Conservation (phyloP, 2,113 vertebrate species). For the Alectura lathami region DNA sequence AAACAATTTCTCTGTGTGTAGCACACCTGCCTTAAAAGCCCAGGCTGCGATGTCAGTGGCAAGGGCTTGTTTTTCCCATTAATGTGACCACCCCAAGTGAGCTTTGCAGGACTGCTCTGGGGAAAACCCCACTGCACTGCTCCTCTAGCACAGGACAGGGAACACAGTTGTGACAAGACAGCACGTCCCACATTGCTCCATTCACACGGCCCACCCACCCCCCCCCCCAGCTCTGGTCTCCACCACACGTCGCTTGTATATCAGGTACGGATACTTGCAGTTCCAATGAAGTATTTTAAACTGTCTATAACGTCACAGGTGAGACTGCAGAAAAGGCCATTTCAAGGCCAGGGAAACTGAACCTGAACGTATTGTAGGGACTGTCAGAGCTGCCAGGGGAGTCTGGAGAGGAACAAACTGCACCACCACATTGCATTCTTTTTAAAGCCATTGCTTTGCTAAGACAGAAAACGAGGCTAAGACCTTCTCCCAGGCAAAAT, state of each 20-base stretch:
- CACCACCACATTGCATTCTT: neutral
- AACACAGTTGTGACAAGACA: fast-evolving
- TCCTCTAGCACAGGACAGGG: neutral
- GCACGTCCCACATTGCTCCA: neutral
- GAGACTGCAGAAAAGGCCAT: neutral
- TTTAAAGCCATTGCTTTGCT: neutral
- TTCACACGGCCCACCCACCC: too few species aligned
- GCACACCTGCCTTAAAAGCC: neutral
- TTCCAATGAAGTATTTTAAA: neutral
- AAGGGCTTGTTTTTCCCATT: neutral
- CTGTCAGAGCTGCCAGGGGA: neutral
- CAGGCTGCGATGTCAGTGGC: fast-evolving
- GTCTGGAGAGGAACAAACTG: neutral
- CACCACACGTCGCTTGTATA: neutral
- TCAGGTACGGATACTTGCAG: fast-evolving
- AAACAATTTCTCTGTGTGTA: neutral
- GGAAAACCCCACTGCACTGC: neutral
- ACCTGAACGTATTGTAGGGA: neutral
- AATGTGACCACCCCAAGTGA: neutral
- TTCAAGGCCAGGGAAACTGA: neutral
- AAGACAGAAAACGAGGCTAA: neutral
- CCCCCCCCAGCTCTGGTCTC: neutral
- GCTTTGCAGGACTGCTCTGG: neutral
- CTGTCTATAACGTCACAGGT: neutral
- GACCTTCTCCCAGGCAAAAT: neutral